Evolutionary conservation across 2,113 vertebrate genomes (phyloP).

Genomic region (Coreoperca whiteheadi): DNA sequence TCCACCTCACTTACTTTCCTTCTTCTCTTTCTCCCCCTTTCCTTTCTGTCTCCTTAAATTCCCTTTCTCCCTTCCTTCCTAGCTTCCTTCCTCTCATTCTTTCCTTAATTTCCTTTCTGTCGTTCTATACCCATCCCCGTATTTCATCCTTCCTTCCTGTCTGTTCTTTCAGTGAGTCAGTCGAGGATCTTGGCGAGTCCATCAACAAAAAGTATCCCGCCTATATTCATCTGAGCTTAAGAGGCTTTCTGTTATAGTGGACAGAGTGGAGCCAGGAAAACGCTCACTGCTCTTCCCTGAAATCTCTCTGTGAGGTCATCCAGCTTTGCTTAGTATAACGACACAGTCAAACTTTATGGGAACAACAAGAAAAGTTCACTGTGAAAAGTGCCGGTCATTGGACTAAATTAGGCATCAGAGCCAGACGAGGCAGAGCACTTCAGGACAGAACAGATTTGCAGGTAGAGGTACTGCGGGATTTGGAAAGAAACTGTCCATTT

Average conservation of each 20-base stretch:
- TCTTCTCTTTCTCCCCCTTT: background rate
- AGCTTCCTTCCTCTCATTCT: background rate
- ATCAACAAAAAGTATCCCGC: background rate
- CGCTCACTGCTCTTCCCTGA: conserved; percentile 12
- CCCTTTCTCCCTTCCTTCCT: background rate
- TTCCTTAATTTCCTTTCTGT: too few species aligned
- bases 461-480: too few species aligned
- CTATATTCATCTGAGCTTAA: background rate
- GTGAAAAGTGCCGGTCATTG: background rate
- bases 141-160: background rate
- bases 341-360: background rate
- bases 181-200: background rate
- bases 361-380: background rate
- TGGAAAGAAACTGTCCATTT: too few species aligned
- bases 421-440: background rate
- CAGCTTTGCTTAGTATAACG: background rate
- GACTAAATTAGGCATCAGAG: background rate
- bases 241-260: conserved; percentile 17
- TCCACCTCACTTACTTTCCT: background rate
- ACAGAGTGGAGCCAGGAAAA: conserved; percentile 28
- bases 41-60: too few species aligned
- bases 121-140: too few species aligned
- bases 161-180: background rate
- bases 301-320: conserved; percentile 4
- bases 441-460: background rate